These are phyloP conservation scores for Polypedilum vanderplanki DNA, from an alignment of 1,140 invertebrate species.

Conservation along the genomic window DNA sequence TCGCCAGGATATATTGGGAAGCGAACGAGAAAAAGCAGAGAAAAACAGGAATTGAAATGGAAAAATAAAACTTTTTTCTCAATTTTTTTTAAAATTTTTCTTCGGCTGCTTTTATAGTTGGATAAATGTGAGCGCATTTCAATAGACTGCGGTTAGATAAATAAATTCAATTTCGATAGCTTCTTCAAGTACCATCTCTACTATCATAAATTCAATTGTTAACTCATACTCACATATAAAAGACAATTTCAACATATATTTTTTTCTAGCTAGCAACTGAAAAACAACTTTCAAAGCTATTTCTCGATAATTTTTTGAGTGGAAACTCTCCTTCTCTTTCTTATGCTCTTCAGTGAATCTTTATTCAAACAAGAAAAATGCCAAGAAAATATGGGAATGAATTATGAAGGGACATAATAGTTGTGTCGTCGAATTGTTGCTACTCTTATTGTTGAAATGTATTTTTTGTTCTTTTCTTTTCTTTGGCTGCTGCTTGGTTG, in stretches of 20 bases:
- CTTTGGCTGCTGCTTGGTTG: too few species aligned
- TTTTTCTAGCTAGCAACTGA: too few species aligned
- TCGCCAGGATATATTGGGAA: background rate
- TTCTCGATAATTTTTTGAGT: too few species aligned
- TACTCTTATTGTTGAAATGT: too few species aligned
- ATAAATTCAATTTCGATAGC: too few species aligned
- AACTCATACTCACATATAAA: too few species aligned
- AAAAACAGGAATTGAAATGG: background rate
- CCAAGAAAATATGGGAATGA: background rate
- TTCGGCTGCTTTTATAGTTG: background rate
- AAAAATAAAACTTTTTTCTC: background rate
- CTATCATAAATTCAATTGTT: too few species aligned
- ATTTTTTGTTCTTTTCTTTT: too few species aligned
- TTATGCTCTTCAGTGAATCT: background rate
- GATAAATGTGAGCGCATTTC: background rate
- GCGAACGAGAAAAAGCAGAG: background rate
- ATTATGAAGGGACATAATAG: conserved; percentile 4
- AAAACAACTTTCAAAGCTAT: too few species aligned
- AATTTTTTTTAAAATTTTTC: background rate
- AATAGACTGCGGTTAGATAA: background rate
- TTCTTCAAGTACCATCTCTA: too few species aligned
- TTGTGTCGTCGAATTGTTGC: background rate
- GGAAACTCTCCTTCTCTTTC: background rate
- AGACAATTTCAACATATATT: too few species aligned
- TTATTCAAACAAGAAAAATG: background rate